phyloP scores from a whole-genome alignment of 2,113 vertebrate species.

The Apus apus region DNA sequence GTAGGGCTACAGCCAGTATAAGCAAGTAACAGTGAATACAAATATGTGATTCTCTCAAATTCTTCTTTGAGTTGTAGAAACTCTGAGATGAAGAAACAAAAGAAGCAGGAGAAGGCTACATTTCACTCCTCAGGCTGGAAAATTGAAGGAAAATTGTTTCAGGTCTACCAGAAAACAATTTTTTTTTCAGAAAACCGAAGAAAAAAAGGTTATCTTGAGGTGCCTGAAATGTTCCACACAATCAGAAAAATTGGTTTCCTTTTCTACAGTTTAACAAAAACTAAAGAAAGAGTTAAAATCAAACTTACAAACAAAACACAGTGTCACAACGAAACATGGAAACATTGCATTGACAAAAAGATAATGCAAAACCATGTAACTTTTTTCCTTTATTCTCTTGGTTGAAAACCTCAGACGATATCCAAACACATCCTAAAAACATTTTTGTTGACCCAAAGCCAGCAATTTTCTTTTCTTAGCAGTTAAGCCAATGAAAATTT shows the following conservation, averaged over 20 bases:
- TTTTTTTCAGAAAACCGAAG: neutral
- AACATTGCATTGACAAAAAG: neutral
- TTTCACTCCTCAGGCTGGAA: neutral
- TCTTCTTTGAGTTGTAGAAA: neutral
- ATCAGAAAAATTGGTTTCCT: neutral
- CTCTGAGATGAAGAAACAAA: neutral
- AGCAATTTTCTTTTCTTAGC: conserved; percentile 20
- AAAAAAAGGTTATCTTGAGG: neutral
- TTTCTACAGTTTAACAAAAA: neutral
- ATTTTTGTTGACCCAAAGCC: neutral
- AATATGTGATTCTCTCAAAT: neutral
- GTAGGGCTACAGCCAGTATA: accelerated
- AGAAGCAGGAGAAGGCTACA: neutral
- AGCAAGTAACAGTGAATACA: neutral
- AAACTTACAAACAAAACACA: neutral
- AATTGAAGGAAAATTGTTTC: neutral
- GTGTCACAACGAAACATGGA: neutral
- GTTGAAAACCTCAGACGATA: neutral
- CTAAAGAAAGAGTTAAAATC: neutral
- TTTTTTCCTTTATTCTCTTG: neutral
- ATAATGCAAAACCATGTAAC: neutral
- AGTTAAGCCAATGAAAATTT: neutral
- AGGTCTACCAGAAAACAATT: neutral
- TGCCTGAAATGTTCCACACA: neutral
- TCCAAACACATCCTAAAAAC: neutral